Percentiles rank a stretch among this genome's conserved stretches.
phyloP scores from a whole-genome alignment of 2,113 vertebrate genomes.

The Lutjanus erythropterus region DNA sequence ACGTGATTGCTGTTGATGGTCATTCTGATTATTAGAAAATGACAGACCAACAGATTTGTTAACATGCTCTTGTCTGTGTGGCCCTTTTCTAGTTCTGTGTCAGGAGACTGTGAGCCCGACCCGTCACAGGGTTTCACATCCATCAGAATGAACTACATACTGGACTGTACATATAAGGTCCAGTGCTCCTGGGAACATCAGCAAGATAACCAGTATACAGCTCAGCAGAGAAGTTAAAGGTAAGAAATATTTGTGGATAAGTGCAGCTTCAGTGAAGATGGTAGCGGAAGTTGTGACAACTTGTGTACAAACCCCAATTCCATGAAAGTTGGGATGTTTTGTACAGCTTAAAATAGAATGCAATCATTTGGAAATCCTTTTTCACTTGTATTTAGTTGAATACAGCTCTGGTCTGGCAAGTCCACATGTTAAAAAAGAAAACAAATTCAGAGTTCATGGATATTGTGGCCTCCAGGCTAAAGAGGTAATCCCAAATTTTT shows the following conservation, averaged over 20 bases:
- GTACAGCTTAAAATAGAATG: no score
- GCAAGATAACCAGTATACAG: neutral
- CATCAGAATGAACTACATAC: neutral
- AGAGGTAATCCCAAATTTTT: no score
- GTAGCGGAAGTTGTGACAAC: no score
- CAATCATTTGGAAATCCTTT: no score
- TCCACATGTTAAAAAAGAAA: no score
- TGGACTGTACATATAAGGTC: neutral
- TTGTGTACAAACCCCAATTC: no score
- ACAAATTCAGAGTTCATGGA: no score
- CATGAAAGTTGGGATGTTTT: no score
- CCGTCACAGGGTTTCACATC: constrained; percentile 5
- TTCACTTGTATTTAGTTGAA: no score
- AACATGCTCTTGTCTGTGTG: constrained; percentile 50
- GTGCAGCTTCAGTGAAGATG: no score
- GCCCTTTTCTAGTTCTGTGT: constrained; percentile 37
- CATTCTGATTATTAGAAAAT: neutral
- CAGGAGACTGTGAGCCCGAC: constrained; percentile 12
- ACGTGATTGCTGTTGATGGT: constrained; percentile 2
- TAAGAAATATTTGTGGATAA: constrained; percentile 23
- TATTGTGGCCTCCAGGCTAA: no score
- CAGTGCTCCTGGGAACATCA: neutral
- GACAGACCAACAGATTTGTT: constrained; percentile 1
- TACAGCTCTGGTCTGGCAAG: no score
- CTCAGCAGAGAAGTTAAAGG: constrained; percentile 27